These are phyloP conservation scores for Lophotis ruficrista DNA, from an alignment of 2,113 vertebrate genomes.

Conservation along the genomic window DNA sequence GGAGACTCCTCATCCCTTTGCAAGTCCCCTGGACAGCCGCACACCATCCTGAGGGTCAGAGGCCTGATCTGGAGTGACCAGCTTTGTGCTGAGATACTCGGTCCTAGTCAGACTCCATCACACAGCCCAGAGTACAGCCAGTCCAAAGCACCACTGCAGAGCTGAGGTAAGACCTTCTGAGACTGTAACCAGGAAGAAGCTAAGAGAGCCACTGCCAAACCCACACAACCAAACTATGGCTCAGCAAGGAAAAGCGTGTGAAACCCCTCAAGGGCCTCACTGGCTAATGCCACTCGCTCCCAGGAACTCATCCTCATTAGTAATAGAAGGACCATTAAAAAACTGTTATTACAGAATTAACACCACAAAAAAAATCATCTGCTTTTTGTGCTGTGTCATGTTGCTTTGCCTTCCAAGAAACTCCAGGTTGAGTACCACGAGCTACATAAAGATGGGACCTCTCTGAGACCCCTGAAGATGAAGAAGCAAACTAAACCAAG, in stretches of 20 bases:
- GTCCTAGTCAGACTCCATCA: background rate
- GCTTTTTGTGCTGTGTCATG: background rate
- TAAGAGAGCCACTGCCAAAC: background rate
- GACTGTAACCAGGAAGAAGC: background rate
- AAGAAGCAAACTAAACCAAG: background rate
- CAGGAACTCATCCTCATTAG: background rate
- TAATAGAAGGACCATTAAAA: background rate
- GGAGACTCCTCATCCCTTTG: background rate
- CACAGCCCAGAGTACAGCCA: background rate
- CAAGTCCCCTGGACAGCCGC: background rate
- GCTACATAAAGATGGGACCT: background rate
- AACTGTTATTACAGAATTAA: background rate
- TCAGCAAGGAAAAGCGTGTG: background rate
- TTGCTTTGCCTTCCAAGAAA: background rate
- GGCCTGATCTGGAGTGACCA: background rate
- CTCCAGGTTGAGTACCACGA: background rate
- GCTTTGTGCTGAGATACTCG: background rate
- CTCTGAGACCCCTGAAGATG: background rate
- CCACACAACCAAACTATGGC: background rate
- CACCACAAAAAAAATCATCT: background rate
- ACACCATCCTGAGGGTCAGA: background rate
- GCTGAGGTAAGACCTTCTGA: background rate
- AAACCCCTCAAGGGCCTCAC: background rate
- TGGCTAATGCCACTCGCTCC: background rate
- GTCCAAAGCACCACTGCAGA: background rate